A percentile compares a stretch with the other conserved stretches of the same genome.
Evolutionary conservation across 2,888 invertebrate species (phyloP).

Genomic region (Pandemis heparana): DNA sequence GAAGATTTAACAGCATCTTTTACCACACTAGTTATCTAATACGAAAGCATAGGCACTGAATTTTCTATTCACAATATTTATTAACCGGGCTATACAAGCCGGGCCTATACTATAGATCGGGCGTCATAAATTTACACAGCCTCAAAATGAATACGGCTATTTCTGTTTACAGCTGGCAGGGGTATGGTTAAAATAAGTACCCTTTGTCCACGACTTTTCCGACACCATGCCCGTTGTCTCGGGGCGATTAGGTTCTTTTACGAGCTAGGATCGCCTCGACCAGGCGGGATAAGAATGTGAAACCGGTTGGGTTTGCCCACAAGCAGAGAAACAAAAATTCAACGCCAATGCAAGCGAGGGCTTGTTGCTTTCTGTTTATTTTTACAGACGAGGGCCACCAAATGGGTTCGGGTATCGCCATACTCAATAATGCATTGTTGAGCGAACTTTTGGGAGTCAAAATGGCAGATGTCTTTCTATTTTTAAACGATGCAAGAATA

Average conservation of each 20-base stretch:
- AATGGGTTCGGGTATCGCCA: neutral
- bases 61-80: too few relatives aligned
- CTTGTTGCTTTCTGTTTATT: slow-evolving; percentile 28
- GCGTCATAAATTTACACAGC: neutral
- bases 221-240: neutral
- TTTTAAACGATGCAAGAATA: neutral
- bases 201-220: slow-evolving; percentile 2
- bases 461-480: neutral
- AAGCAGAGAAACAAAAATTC: slow-evolving; percentile 33
- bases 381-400: slow-evolving; percentile 5
- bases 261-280: slow-evolving; percentile 9
- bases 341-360: slow-evolving; percentile 10
- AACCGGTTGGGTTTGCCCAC: slow-evolving; percentile 36
- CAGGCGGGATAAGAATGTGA: slow-evolving; percentile 24
- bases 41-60: too few relatives aligned
- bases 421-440: slow-evolving; percentile 7
- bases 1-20: too few relatives aligned
- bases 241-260: slow-evolving; percentile 20
- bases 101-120: too few relatives aligned
- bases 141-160: neutral
- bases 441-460: neutral
- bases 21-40: too few relatives aligned
- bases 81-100: too few relatives aligned
- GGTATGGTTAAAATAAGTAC: slow-evolving; percentile 4
- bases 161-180: neutral